Percentiles rank a stretch among this genome's conserved stretches.
phyloP scores from a whole-genome alignment of 2,113 vertebrate species.

The Mola mola region DNA sequence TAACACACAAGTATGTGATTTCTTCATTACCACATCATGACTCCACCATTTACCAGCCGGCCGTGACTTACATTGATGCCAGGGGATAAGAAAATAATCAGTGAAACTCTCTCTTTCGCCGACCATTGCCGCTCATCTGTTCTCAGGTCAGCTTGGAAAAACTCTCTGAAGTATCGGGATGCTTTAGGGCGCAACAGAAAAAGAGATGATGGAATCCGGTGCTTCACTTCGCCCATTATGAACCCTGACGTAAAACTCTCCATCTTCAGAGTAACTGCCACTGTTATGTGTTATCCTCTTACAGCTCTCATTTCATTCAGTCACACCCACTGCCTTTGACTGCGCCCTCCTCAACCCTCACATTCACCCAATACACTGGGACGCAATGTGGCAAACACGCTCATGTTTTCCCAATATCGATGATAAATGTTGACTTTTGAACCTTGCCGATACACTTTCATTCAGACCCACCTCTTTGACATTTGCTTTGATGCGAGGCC shows the following conservation, averaged over 20 bases:
- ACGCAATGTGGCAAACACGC: conserved; percentile 16
- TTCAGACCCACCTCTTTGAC: conserved; percentile 13
- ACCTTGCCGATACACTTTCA: conserved; percentile 21
- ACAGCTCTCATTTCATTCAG: conserved; percentile 18
- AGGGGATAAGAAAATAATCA: conserved; percentile 24
- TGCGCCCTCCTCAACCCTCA: background rate
- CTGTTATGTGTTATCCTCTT: conserved; percentile 4
- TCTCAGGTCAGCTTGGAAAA: conserved; percentile 26
- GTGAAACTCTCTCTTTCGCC: conserved; percentile 20
- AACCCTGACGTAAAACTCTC: too few relatives aligned
- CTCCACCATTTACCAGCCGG: conserved; percentile 48
- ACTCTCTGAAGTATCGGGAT: background rate
- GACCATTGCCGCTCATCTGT: conserved; percentile 29
- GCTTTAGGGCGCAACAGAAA: background rate
- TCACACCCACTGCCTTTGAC: conserved; percentile 10
- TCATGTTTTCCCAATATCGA: conserved; percentile 53
- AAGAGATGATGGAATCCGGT: background rate
- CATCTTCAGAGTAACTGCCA: conserved; percentile 15
- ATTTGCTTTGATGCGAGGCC: background rate
- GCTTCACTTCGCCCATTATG: too few relatives aligned
- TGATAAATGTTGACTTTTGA: conserved; percentile 56
- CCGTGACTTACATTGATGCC: conserved; percentile 18
- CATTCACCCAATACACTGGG: conserved; percentile 14
- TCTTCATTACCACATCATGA: conserved; percentile 64
- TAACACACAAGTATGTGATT: conserved; percentile 64